Percentiles rank a stretch among this genome's conserved stretches.
phyloP scores from a whole-genome alignment of 1,140 invertebrate genomes.

The Drosophila erecta region DNA sequence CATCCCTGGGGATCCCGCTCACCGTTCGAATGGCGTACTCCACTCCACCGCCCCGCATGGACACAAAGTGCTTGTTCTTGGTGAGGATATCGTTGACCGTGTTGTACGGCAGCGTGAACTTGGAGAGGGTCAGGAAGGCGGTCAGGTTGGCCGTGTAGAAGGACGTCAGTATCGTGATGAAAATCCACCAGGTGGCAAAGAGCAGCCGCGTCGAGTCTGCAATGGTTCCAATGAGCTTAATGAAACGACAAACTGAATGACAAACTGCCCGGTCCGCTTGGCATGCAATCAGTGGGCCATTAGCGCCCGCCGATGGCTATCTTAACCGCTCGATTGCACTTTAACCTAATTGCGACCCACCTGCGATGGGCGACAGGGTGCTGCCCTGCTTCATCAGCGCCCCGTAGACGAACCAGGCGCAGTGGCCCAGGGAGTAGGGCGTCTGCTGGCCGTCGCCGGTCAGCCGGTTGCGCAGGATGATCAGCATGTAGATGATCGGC shows the following conservation, averaged over 20 bases:
- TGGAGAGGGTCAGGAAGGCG: constrained; percentile 93
- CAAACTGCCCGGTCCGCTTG: not conserved
- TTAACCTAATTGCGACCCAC: constrained; percentile 85
- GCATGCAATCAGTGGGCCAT: constrained; percentile 51
- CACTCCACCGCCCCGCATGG: constrained; percentile 88
- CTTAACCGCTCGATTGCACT: constrained; percentile 58
- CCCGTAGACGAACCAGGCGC: constrained; percentile 94
- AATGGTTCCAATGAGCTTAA: constrained; percentile 60
- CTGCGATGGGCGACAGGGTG: constrained; percentile 90
- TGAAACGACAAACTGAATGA: constrained; percentile 68
- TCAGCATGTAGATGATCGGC: constrained; percentile 91
- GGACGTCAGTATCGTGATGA: constrained; percentile 94
- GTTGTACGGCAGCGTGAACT: constrained; percentile 91
- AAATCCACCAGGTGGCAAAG: constrained; percentile 96
- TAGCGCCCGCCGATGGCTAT: constrained; percentile 46
- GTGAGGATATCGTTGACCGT: constrained; percentile 88
- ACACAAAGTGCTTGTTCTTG: constrained; percentile 89
- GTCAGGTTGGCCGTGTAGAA: constrained; percentile 97
- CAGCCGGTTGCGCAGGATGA: constrained; percentile 87
- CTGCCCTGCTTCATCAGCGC: constrained; percentile 95
- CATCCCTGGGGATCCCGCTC: constrained; percentile 54
- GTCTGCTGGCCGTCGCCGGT: constrained; percentile 86
- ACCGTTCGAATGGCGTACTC: constrained; percentile 88
- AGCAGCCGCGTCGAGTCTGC: constrained; percentile 92
- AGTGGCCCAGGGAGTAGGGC: constrained; percentile 88